Conservation (phyloP, 2,888 invertebrate genomes). For the Pollenia amentaria region DNA sequence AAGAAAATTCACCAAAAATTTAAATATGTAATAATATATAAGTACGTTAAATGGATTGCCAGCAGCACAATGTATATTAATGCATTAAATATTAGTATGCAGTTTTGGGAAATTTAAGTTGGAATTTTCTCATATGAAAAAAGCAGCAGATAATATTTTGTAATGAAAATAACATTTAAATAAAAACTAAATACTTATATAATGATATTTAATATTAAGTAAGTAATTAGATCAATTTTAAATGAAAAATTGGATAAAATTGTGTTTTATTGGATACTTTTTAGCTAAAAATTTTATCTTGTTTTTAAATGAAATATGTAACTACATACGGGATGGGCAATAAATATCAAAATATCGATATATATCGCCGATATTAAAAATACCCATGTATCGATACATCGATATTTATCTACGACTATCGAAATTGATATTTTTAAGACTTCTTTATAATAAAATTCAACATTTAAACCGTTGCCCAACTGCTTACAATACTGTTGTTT, state of each 20-base stretch:
- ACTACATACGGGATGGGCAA: too few species aligned
- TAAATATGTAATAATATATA: neutral
- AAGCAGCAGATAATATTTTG: neutral
- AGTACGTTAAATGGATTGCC: conserved; percentile 4
- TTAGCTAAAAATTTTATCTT: too few species aligned
- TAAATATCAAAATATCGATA: too few species aligned
- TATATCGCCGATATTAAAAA: too few species aligned
- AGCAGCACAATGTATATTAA: neutral
- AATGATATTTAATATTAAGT: neutral
- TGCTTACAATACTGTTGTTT: too few species aligned
- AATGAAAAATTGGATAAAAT: too few species aligned
- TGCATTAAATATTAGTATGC: neutral
- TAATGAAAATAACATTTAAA: conserved; percentile 7
- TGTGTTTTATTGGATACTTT: too few species aligned
- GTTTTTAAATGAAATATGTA: neutral
- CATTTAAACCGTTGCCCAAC: too few species aligned
- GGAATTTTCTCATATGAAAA: neutral
- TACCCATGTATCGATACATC: too few species aligned
- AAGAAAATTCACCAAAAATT: neutral
- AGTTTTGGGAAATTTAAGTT: neutral
- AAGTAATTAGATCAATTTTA: neutral
- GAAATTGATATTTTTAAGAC: too few species aligned
- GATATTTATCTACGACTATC: too few species aligned
- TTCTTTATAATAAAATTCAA: too few species aligned
- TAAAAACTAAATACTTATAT: neutral